Evolutionary conservation across 2,888 invertebrate species (phyloP).

Genomic region (Mesochorus sp.): DNA sequence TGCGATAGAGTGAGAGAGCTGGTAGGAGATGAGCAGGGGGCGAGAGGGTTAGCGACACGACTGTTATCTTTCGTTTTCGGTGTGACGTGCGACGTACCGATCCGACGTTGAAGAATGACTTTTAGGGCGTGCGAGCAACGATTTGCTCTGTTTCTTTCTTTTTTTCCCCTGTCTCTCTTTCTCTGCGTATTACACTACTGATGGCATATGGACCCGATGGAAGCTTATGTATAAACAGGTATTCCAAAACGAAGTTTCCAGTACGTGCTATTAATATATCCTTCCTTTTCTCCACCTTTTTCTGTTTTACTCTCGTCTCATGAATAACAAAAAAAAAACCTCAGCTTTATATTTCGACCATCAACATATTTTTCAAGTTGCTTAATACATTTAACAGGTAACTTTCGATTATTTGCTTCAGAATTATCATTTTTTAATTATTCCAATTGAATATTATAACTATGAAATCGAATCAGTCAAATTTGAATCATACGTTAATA

Average conservation of each 20-base stretch:
- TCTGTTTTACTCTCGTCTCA: neutral
- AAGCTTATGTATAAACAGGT: conserved; percentile 46
- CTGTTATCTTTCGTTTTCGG: conserved; percentile 67
- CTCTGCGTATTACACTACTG: conserved; percentile 31
- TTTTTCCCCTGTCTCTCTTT: neutral
- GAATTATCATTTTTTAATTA: neutral
- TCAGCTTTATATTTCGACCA: conserved; percentile 46
- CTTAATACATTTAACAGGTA: neutral
- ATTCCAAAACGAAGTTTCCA: conserved; percentile 57
- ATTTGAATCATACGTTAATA: too few relatives aligned
- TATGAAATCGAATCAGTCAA: neutral
- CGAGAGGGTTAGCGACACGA: conserved; percentile 22
- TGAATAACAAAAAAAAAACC: conserved; percentile 36
- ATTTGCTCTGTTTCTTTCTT: conserved; percentile 11
- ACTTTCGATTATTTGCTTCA: neutral
- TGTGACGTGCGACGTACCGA: conserved; percentile 68
- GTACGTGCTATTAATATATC: conserved; percentile 30
- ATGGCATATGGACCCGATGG: conserved; percentile 41
- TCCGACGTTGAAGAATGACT: conserved; percentile 74
- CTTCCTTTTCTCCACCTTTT: conserved; percentile 28
- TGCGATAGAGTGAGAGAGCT: conserved; percentile 11
- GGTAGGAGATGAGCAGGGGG: neutral
- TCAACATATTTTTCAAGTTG: conserved; percentile 3
- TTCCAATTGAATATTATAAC: neutral
- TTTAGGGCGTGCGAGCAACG: conserved; percentile 54